Evolutionary conservation across 2,113 vertebrate genomes (phyloP), one percentile per base, ranked within the genome.

Genomic region (Clupea harengus): DNA sequence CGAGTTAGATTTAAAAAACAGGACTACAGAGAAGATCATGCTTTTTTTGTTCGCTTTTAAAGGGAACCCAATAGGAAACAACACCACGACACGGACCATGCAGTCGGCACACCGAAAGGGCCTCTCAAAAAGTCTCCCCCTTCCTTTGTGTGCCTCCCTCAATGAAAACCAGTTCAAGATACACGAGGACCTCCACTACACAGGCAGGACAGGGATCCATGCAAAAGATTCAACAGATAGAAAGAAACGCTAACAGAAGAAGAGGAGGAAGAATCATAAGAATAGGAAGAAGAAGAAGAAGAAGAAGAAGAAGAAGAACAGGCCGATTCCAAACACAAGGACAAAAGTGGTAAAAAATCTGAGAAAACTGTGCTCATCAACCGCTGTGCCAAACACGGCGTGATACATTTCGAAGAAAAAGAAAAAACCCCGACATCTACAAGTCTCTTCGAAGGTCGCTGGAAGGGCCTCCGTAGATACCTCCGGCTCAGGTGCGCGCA

Each of bases 61-160:
- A 47, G 84, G 82, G 46, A 52, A 83, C 89, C 85, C 82, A 32
- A 90, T 78, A 86, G 85, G 91, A 81, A 87, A 54, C 18, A 57
- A 90, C 89, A 86, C 90, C 54, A 46, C 82, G 45, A 86, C 60
- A 86, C 89, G 87, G 87, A 91, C 92, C 93, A 92, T 92, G 93
- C 92, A 89, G 85, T 91, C 88, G 22, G 44, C 83, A 85, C 54
- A 49, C 60, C 22, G 54, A 39, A 86, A 64, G 39, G 46, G 82
- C 32, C 83, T 80, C 78, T 67, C 7, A 72, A 25, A 72, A 25
- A 32, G 64, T 9, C 11, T 28, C 1, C 25, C 67, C 67, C 67
- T 17, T 39, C 28, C 3, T 39, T 17, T 13, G 32, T 72, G 28
- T n/a, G 64, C 64, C 64, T 32, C 64, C 64, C 64, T 88, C 85